These are phyloP conservation scores for Nyctibius bracteatus DNA, from an alignment of 2,113 vertebrate species.

Conservation along the genomic window DNA sequence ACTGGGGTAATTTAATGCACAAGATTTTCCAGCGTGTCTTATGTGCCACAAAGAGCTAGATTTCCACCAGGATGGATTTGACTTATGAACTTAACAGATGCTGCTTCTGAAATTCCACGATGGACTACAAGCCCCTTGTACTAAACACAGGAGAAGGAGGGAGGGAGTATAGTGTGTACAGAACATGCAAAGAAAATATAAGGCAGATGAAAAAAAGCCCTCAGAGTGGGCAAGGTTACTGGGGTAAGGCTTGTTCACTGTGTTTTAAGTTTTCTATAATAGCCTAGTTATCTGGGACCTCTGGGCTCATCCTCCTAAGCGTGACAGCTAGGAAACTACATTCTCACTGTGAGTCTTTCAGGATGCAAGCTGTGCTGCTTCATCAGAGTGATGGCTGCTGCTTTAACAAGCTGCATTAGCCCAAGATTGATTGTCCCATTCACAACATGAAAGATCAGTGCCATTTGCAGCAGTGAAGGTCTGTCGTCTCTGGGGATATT, in stretches of 20 bases:
- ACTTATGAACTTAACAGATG: background rate
- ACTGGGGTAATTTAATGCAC: accelerated
- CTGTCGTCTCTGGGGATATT: background rate
- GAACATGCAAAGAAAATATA: background rate
- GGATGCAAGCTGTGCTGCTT: background rate
- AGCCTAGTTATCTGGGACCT: background rate
- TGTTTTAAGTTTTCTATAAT: background rate
- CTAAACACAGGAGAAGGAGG: background rate
- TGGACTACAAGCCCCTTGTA: background rate
- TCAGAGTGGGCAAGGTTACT: background rate
- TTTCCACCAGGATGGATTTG: background rate
- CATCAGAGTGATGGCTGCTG: background rate
- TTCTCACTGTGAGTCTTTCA: background rate
- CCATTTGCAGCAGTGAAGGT: background rate
- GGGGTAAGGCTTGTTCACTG: background rate
- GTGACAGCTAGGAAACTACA: background rate
- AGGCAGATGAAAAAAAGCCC: background rate
- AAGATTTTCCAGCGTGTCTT: background rate
- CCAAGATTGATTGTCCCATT: background rate
- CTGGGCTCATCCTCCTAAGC: background rate
- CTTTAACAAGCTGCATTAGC: background rate
- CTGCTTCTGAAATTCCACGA: background rate
- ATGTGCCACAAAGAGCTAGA: background rate
- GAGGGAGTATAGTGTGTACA: background rate
- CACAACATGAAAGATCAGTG: background rate